phyloP scores from a whole-genome alignment of 1,140 invertebrate genomes.

The Andricus grossulariae region DNA sequence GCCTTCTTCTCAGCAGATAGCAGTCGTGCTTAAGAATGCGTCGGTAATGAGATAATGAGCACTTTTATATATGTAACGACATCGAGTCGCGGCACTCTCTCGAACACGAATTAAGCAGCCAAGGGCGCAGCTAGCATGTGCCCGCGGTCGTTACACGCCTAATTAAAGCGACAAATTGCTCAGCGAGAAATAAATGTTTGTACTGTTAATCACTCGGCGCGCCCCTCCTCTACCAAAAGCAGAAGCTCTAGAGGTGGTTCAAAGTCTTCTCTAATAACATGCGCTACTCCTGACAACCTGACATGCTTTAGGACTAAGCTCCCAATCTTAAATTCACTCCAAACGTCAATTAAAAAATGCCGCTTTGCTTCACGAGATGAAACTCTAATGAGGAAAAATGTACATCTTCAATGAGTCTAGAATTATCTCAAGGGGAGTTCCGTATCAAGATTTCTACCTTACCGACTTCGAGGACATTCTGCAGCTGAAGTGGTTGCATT shows the following conservation, averaged over 20 bases:
- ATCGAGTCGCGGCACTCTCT: constrained; percentile 7
- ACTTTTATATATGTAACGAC: constrained; percentile 43
- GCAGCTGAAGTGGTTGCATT: no score
- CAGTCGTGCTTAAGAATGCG: constrained; percentile 46
- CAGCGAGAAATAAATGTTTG: constrained; percentile 61
- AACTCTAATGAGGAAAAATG: no score
- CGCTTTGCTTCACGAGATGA: no score
- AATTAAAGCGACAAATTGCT: constrained; percentile 70
- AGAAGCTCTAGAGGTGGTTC: neutral
- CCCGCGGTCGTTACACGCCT: constrained; percentile 63
- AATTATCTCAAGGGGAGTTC: no score
- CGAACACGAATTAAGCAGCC: constrained; percentile 8
- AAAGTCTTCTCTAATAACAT: constrained; percentile 29
- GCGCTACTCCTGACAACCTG: neutral
- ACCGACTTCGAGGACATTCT: no score
- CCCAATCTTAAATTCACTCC: neutral
- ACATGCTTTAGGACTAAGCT: neutral
- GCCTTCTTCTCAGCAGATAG: constrained; percentile 38
- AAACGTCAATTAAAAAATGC: no score
- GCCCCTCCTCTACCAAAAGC: constrained; percentile 4
- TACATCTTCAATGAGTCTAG: no score
- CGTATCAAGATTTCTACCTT: no score
- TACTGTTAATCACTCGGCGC: constrained; percentile 54
- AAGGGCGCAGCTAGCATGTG: constrained; percentile 4
- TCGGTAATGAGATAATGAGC: constrained; percentile 58